A percentile compares a stretch with the other conserved stretches of the same genome.
phyloP scores from a whole-genome alignment of 2,888 invertebrate genomes.

The Mayetiola destructor region DNA sequence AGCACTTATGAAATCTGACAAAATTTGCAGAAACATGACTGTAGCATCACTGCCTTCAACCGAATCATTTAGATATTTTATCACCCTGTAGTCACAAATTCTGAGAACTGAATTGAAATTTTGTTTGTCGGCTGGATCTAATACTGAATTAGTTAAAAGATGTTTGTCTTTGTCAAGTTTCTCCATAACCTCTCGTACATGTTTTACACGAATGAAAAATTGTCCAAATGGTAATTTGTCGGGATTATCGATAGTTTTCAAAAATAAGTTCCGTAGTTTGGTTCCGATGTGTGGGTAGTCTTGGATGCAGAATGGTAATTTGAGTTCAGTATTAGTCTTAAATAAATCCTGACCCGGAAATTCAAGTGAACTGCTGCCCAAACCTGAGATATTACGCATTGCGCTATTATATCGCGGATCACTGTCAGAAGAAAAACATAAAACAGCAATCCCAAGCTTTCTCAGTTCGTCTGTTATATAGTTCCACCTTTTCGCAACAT shows the following conservation, averaged over 20 bases:
- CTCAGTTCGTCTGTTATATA: neutral
- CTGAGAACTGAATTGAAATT: neutral
- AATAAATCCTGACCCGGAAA: neutral
- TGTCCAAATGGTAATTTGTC: neutral
- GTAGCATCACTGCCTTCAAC: neutral
- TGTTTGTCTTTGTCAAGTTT: neutral
- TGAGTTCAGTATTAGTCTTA: neutral
- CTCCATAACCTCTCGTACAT: neutral
- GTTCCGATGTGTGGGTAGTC: neutral
- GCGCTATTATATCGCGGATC: neutral
- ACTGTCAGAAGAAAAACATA: neutral
- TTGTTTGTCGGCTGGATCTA: neutral
- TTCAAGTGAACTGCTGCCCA: neutral
- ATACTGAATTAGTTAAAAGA: neutral
- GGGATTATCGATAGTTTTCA: neutral
- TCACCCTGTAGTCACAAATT: neutral
- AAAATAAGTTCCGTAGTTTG: neutral
- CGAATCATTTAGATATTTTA: neutral
- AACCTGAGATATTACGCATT: neutral
- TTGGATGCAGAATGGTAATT: neutral
- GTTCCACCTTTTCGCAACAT: neutral
- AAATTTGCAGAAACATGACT: neutral
- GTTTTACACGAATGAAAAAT: neutral
- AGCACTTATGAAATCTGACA: neutral
- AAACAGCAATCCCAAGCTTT: neutral